Base-by-base conservation (phyloP, 2,888 invertebrate genomes). In the Cosmia trapezina region DNA sequence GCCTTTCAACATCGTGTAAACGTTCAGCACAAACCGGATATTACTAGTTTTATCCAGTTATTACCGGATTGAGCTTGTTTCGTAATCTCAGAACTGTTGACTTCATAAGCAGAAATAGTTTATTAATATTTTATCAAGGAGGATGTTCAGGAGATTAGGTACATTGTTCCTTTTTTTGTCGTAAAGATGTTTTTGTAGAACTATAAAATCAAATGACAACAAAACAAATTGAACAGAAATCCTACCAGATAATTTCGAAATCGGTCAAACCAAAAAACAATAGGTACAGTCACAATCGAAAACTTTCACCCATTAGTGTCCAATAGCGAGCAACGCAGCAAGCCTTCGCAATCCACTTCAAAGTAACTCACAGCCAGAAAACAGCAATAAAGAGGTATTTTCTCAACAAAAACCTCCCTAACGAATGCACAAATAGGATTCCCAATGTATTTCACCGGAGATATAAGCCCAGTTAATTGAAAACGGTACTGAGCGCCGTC, bases 381-480 rank as follows among this genome's bases (percentile, higher is more conserved):
- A 80, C 49, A 70, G 76, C 69, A 66, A 72, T 78, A 72, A 66
- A 82, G 51, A 76, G 61, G 63, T 72, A 66, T 76, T n/a, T n/a
- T 57, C 54, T 79, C 61, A 65, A 60, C 45, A 63, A 75, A 76
- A 76, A 72, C 54, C 70, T 68, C 43, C 64, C 80, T 87, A 87
- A 88, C 85, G 86, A 87, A 87, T 86, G 83, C 86, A 80, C 84
- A 88, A 89, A 87, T 85, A 82, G 83, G 83, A 85, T 88, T 84
- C n/a, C 63, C 76, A 80, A 83, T 81, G 77, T 78, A 83, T 78
- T 75, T 61, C 76, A 73, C 79, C 64, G 73, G 65, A 84, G 81
- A 80, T 86, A 87, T 86, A 87, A 88, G 78, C 87, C 70, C 70
- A 81, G 83, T 83, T 89, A 89, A 90, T 90, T 88, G 84, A 89